A percentile compares a stretch with the other conserved stretches of the same genome.
These are phyloP conservation scores for Oncorhynchus mykiss DNA, from an alignment of 2,113 vertebrate species.

Conservation along the genomic window DNA sequence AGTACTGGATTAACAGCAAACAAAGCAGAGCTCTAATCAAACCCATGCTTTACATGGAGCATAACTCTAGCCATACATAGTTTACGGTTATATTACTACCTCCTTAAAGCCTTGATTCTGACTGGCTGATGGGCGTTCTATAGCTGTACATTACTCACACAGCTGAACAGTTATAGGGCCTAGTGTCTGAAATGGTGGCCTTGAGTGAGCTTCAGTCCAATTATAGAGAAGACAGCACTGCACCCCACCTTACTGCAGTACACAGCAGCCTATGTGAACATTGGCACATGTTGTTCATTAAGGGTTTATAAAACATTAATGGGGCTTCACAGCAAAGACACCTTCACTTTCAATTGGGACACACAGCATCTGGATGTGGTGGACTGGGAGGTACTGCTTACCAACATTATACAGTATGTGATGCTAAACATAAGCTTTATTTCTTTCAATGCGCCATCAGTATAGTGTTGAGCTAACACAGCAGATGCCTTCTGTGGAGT, in stretches of 20 bases:
- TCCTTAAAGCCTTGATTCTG: too few species aligned
- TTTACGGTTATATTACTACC: too few species aligned
- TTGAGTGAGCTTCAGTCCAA: not conserved
- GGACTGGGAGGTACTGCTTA: too few species aligned
- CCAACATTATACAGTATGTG: not conserved
- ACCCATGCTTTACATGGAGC: not conserved
- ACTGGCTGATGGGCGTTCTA: too few species aligned
- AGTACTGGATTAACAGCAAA: not conserved
- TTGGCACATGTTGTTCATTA: slow-evolving; percentile 1
- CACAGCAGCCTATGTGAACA: not conserved
- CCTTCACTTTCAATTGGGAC: slow-evolving; percentile 4
- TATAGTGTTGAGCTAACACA: not conserved
- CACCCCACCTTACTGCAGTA: not conserved
- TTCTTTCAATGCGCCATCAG: slow-evolving; percentile 1
- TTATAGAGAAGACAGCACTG: not conserved
- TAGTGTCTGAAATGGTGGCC: not conserved
- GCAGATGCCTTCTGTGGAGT: not conserved
- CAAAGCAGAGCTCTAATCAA: not conserved
- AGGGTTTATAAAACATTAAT: slow-evolving; percentile 8
- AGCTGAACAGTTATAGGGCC: too few species aligned
- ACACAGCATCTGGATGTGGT: not conserved
- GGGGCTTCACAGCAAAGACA: slow-evolving; percentile 1
- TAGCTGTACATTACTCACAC: too few species aligned
- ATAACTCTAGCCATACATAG: not conserved
- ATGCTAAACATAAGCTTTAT: not conserved